phyloP scores from a whole-genome alignment of 2,888 invertebrate genomes.

The Lycaena phlaeas region DNA sequence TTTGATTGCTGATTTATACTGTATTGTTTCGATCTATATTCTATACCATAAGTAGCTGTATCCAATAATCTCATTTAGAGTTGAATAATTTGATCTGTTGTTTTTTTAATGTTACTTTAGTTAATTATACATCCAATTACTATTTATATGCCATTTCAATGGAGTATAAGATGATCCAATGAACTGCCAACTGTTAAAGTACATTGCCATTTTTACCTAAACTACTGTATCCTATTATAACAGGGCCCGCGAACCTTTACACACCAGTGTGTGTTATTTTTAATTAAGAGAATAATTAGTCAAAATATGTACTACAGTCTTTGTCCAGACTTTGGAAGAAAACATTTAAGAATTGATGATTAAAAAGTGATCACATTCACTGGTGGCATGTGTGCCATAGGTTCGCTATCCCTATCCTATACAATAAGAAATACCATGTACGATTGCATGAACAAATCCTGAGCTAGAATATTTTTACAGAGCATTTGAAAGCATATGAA shows the following conservation, averaged over 20 bases:
- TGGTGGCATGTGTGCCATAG: neutral
- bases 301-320: too few species aligned
- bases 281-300: too few species aligned
- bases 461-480: neutral
- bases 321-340: too few species aligned
- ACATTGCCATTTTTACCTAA: conserved; percentile 1
- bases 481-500: neutral
- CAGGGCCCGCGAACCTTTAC: too few species aligned
- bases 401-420: neutral
- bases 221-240: too few species aligned
- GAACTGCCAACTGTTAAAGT: neutral
- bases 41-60: too few species aligned
- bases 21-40: too few species aligned
- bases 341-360: too few species aligned
- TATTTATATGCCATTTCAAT: neutral
- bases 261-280: too few species aligned
- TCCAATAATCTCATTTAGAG: neutral
- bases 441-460: conserved; percentile 2
- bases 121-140: neutral
- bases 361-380: too few species aligned
- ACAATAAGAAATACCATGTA: neutral
- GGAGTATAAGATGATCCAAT: neutral
- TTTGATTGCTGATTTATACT: too few species aligned
- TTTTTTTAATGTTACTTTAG: conserved; percentile 4
- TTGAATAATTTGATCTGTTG: conserved; percentile 1